Conservation (phyloP, 2,113 vertebrate genomes). For the Lipophrys pholis region DNA sequence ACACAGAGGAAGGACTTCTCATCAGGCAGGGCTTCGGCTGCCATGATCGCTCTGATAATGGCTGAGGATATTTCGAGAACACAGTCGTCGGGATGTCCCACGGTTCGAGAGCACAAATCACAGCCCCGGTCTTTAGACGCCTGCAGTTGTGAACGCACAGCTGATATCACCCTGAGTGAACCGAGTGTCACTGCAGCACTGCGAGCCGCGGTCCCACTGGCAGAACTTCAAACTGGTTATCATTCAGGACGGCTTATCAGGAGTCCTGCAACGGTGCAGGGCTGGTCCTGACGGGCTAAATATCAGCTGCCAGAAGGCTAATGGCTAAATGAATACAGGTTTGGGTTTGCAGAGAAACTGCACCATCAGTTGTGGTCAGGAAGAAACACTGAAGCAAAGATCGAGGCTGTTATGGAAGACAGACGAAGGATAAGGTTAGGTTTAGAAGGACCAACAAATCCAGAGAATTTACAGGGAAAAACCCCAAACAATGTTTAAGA, state of each 20-base stretch:
- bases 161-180: conserved; percentile 2
- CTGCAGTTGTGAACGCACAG: conserved; percentile 8
- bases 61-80: conserved; percentile 19
- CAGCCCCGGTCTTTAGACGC: not conserved
- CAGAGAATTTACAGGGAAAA: no score
- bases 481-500: no score
- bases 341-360: no score
- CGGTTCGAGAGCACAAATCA: conserved; percentile 17
- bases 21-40: not conserved
- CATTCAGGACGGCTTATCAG: conserved; percentile 11
- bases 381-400: no score
- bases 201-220: conserved; percentile 44
- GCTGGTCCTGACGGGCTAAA: not conserved
- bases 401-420: no score
- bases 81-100: not conserved
- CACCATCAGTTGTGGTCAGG: no score
- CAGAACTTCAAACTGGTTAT: conserved; percentile 32
- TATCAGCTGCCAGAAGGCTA: no score
- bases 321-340: no score
- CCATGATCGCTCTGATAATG: not conserved
- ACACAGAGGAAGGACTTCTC: not conserved
- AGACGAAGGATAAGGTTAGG: no score
- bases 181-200: conserved; percentile 58
- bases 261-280: conserved; percentile 4
- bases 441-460: no score